These are phyloP conservation scores for Pseudorhombus dupliciocellatus DNA, from an alignment of 2,113 vertebrate species.

Conservation along the genomic window DNA sequence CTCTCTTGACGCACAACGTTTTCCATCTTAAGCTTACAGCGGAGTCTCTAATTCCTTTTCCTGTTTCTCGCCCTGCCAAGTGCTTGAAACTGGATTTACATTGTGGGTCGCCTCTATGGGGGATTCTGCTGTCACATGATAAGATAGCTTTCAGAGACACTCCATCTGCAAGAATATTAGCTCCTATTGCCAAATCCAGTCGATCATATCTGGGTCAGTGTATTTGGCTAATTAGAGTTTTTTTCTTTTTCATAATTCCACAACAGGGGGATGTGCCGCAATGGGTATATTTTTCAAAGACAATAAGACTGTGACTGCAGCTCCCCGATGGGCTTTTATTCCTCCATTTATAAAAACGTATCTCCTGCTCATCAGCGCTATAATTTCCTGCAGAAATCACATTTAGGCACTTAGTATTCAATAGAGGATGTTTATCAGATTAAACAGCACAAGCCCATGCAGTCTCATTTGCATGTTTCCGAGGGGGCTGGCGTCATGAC, in stretches of 20 bases:
- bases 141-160: conserved; percentile 59
- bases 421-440: conserved; percentile 73
- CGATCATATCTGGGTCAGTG: conserved; percentile 75
- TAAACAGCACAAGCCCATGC: conserved; percentile 58
- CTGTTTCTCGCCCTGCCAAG: conserved; percentile 34
- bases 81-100: conserved; percentile 54
- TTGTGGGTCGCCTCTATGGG: conserved; percentile 59
- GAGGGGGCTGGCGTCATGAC: conserved; percentile 44
- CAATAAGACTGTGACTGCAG: conserved; percentile 58
- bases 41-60: conserved; percentile 17
- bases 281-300: conserved; percentile 66
- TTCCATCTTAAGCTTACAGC: conserved; percentile 12
- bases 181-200: conserved; percentile 55
- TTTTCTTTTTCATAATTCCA: conserved; percentile 44
- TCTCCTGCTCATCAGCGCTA: conserved; percentile 70
- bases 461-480: conserved; percentile 72
- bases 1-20: neutral
- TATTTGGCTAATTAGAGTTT: conserved; percentile 76
- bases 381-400: conserved; percentile 74
- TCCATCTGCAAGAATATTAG: conserved; percentile 45
- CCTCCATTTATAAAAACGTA: conserved; percentile 58
- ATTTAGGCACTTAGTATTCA: conserved; percentile 70
- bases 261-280: conserved; percentile 50
- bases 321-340: conserved; percentile 60
- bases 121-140: conserved; percentile 66